Base-by-base conservation (phyloP, 2,113 vertebrate species). In the Microcebus tavaratra region DNA sequence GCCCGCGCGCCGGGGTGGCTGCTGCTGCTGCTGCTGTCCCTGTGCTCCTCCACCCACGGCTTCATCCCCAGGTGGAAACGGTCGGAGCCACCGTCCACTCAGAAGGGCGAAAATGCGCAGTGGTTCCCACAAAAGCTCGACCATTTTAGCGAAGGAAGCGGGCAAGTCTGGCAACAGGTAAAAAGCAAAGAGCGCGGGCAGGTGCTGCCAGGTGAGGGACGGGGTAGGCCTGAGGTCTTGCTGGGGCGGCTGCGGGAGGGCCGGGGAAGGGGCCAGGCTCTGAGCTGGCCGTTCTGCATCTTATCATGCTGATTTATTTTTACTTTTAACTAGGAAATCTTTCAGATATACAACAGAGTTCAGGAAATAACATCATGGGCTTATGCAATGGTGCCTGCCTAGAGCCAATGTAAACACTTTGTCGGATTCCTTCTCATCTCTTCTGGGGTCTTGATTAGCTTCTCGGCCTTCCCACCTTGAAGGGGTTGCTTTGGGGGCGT, bases 111-210 rank as follows among this genome's bases (percentile, higher is more conserved):
- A 50, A 53, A 98, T 42, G 98, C 98, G 68, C 97, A 93, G 36
- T 98, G 98, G 98, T 98, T 99, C 92, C 88, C 55, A 29, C 98
- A 98, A 92, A 98, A 97, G 90, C 97, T 98, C 80, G 98, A 98
- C 79, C 99, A 99, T 92, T 99, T 99, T 87, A 98, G 95, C 63
- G 98, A 97, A 5, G 98, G 98, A 11, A 98, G 98, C 8, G 88
- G 17, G 80, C 95, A 98, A 96, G 94, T 96, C 39, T 99, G 98
- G 98, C 98, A 98, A 73, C 98, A 99, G 96, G 98, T 98, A 67
- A 94, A 75, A 55, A 34, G 45, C 12, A 5, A 39, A n/a, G 9
- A 48, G 20, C 10, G 25, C 27, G 75, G 63, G 13, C 42, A 15
- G 31, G 17, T 45, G 42, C 61, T 18, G 53, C 36, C 36, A 57